Base-by-base conservation (phyloP, 2,113 vertebrate genomes). In the Arothron firmamentum region DNA sequence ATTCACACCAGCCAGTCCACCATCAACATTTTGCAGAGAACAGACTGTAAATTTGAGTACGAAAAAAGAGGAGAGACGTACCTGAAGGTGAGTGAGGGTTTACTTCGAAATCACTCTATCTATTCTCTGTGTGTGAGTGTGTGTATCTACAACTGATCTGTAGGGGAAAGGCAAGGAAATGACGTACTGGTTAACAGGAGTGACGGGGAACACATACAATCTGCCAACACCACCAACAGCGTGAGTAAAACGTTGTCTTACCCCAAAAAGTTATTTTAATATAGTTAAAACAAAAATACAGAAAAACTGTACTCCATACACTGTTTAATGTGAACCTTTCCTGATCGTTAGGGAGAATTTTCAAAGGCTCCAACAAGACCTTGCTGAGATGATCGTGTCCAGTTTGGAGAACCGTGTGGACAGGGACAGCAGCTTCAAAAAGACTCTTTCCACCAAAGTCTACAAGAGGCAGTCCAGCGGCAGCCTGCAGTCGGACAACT, bases 101-200 rank as follows among this genome's bases (percentile, higher is more conserved):
- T 18, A 16, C 12, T n/a, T 47, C 49, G 34, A 38, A 38, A 12
- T 38, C 34, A 0, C 52, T 41, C 7, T 66, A 25, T 48, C 0
- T 50, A 31, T 50, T 51, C 4, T 56, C 25, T 62, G 38, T 56
- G n/a, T 74, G 46, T 52, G 5, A 70, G 13, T 59, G 16, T 50
- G 42, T 59, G 0, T n/a, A 0, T 53, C 0, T 66, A 3, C 58
- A 9, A 3, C 4, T 75, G 38, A 69, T 49, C 38, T 56, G 78
- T 78, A 99, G 96, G 97, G 97, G 45, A 95, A 91, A 91, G 97
- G 97, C 46, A 95, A 93, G 50, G 94, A 97, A 82, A 91, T 91
- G 74, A 99, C 97, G 0, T 98, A 96, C 87, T 99, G 97, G 97
- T 85, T 98, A 86, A 98, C 92, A 0, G 96, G 97, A 4, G 88